phyloP scores from a whole-genome alignment of 2,797 vertebrate species.

The Iguana delicatissima region DNA sequence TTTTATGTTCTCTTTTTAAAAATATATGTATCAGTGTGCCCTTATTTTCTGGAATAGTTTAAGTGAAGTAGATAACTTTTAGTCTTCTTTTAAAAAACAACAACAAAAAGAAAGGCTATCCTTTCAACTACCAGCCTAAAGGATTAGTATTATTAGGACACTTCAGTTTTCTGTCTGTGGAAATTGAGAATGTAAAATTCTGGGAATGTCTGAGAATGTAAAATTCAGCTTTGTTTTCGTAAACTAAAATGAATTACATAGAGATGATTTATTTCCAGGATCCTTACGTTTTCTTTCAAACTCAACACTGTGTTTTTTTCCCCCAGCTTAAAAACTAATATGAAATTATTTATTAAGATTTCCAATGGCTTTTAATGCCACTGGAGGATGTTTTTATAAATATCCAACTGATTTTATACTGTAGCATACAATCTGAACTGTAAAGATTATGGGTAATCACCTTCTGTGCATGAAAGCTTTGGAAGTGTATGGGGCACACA shows the following conservation, averaged over 20 bases:
- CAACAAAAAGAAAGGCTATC: not conserved
- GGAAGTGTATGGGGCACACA: not conserved
- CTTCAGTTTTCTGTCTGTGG: not conserved
- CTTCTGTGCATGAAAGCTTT: not conserved
- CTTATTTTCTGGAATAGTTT: not conserved
- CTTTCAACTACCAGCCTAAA: not conserved
- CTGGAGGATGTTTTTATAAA: not conserved
- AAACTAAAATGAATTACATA: not conserved
- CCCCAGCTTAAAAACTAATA: not conserved
- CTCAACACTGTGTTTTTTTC: not conserved
- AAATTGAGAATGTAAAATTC: not conserved
- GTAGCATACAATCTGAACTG: not conserved
- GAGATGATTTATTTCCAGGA: not conserved
- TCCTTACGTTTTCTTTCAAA: not conserved
- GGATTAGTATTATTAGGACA: not conserved
- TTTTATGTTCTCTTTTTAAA: not conserved
- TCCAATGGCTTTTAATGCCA: not conserved
- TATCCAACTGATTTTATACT: not conserved
- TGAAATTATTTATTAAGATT: not conserved
- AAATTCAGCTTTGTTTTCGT: not conserved
- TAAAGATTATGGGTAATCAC: not conserved
- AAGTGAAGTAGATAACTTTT: not conserved
- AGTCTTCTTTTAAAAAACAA: not conserved
- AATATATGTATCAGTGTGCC: not conserved
- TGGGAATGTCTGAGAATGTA: no score